Percentiles rank a stretch among this genome's conserved stretches.
phyloP scores from a whole-genome alignment of 2,888 invertebrate species.

The Mesochorus sp. region DNA sequence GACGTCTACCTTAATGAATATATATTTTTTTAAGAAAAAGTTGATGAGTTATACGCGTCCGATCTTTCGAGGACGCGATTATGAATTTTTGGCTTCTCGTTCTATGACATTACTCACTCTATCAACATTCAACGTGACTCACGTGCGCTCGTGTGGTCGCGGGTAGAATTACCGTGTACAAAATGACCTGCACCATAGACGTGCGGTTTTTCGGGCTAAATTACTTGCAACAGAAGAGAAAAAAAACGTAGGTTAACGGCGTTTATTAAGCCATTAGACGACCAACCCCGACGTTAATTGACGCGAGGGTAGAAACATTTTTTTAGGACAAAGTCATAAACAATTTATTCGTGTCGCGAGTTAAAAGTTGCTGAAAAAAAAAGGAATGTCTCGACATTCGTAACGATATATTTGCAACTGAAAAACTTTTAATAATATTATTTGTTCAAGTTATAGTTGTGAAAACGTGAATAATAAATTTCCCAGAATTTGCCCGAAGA shows the following conservation, averaged over 20 bases:
- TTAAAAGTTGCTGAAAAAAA: background rate
- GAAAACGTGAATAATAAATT: slow-evolving; percentile 37
- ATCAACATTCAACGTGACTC: slow-evolving; percentile 66
- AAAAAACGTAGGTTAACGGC: slow-evolving; percentile 52
- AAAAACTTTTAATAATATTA: slow-evolving; percentile 18
- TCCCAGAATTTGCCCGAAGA: slow-evolving; percentile 5
- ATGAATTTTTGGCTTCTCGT: too few species aligned
- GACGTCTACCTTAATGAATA: too few species aligned
- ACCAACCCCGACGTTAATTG: slow-evolving; percentile 51
- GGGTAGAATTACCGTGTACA: too few species aligned
- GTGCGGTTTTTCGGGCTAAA: slow-evolving; percentile 44
- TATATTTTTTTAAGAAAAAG: too few species aligned
- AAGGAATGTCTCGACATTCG: background rate
- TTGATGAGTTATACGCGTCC: too few species aligned
- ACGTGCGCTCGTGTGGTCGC: slow-evolving; percentile 53
- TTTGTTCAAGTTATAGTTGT: slow-evolving; percentile 29
- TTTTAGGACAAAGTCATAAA: too few species aligned
- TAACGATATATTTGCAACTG: background rate
- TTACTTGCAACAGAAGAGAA: slow-evolving; percentile 69
- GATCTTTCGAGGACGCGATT: too few species aligned
- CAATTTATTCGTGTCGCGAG: slow-evolving; percentile 43
- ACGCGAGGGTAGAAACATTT: too few species aligned
- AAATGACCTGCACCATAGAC: slow-evolving; percentile 1
- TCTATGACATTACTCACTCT: too few species aligned
- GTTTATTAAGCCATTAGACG: slow-evolving; percentile 59